Percentiles rank a stretch among this genome's conserved stretches.
phyloP scores from a whole-genome alignment of 2,113 vertebrate species.

The Thinocorus orbignyianus region DNA sequence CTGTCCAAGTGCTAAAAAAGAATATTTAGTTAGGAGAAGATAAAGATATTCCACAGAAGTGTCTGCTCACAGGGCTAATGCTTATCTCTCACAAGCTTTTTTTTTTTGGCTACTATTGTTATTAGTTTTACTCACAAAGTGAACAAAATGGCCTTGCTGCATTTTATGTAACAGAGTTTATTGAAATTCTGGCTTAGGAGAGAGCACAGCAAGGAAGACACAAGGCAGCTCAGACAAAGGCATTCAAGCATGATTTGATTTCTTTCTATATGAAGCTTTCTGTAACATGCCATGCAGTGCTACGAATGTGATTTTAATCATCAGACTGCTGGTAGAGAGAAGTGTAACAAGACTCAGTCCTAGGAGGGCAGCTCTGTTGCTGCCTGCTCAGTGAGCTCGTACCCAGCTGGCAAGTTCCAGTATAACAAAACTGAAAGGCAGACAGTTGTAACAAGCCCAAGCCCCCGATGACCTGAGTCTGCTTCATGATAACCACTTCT shows the following conservation, averaged over 20 bases:
- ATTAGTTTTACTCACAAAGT: slow-evolving; percentile 3
- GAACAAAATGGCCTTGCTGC: neutral
- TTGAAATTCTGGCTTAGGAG: neutral
- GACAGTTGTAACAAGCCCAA: neutral
- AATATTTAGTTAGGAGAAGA: neutral
- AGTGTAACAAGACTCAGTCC: neutral
- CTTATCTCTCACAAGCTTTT: neutral
- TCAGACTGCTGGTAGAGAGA: neutral
- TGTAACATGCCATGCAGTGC: neutral
- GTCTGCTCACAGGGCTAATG: neutral
- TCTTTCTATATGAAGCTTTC: neutral
- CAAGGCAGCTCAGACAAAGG: neutral
- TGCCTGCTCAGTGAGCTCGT: neutral
- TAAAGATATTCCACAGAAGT: neutral
- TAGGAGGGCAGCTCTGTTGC: neutral
- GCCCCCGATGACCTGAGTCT: neutral
- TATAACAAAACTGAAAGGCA: neutral
- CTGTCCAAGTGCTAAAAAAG: neutral
- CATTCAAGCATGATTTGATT: neutral
- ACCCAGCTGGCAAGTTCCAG: neutral
- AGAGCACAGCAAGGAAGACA: neutral
- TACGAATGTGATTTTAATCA: neutral
- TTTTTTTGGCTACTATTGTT: neutral
- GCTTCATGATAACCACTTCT: neutral
- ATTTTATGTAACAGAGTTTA: neutral